Conservation (phyloP, 2,797 vertebrate genomes). For the Bryconaethiops microstoma region DNA sequence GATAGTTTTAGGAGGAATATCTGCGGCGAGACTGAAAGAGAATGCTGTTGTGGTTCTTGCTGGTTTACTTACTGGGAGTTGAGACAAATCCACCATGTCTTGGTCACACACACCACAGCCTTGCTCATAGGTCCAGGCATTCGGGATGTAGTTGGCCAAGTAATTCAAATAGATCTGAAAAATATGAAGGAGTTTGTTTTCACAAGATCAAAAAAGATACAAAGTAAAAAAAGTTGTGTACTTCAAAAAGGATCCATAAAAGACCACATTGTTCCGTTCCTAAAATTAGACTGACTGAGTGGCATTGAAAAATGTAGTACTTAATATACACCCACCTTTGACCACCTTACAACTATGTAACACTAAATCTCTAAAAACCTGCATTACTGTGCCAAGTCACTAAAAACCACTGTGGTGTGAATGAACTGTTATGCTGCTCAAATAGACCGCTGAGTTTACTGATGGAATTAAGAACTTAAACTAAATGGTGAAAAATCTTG, state of each 20-base stretch:
- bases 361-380: too few relatives aligned
- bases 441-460: too few relatives aligned
- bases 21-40: conserved; percentile 25
- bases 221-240: background rate
- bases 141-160: conserved; percentile 94
- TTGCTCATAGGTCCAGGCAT: conserved; percentile 90
- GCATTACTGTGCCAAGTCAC: too few relatives aligned
- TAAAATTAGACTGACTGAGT: too few relatives aligned
- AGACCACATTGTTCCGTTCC: too few relatives aligned
- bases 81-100: conserved; percentile 84
- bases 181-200: conserved; percentile 1
- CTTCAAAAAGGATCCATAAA: background rate
- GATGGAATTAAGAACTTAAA: too few relatives aligned
- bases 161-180: conserved; percentile 92
- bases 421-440: too few relatives aligned
- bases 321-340: too few relatives aligned
- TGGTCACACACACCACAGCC: conserved; percentile 88
- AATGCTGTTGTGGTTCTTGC: conserved; percentile 45
- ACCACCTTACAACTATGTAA: too few relatives aligned
- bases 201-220: background rate
- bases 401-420: too few relatives aligned
- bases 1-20: background rate
- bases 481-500: too few relatives aligned
- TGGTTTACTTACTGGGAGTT: conserved; percentile 80
- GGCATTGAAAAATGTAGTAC: too few relatives aligned